Percentiles rank a stretch among this genome's conserved stretches.
phyloP scores from a whole-genome alignment of 2,888 invertebrate species.

The Malthinus seriepunctatus region DNA sequence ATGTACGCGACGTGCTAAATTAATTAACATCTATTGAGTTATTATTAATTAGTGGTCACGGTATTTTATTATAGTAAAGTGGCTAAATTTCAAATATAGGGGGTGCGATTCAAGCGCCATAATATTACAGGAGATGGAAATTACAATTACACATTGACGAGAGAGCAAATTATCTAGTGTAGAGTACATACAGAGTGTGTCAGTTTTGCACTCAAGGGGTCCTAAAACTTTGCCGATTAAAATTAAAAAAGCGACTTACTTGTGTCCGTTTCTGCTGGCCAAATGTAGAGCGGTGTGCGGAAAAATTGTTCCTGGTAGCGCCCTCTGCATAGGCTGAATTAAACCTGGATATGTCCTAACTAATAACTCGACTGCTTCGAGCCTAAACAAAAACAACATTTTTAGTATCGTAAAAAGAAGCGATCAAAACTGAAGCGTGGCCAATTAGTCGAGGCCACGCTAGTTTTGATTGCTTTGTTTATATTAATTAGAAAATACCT shows the following conservation, averaged over 20 bases:
- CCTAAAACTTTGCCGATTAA: too few relatives aligned
- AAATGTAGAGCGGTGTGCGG: conserved; percentile 89
- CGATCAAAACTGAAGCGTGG: background rate
- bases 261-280: conserved; percentile 91
- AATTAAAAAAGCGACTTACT: conserved; percentile 60
- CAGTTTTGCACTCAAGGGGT: too few relatives aligned
- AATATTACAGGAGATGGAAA: background rate
- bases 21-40: conserved; percentile 14
- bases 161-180: background rate
- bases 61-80: too few relatives aligned
- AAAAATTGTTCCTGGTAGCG: conserved; percentile 58
- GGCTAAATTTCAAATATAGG: too few relatives aligned
- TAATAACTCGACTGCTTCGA: conserved; percentile 86
- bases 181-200: too few relatives aligned
- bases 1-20: background rate
- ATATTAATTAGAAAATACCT: conserved; percentile 56
- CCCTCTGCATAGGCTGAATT: conserved; percentile 71
- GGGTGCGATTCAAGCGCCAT: too few relatives aligned
- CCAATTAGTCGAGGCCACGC: background rate
- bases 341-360: conserved; percentile 83
- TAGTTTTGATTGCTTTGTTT: background rate
- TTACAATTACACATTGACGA: background rate
- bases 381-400: conserved; percentile 54
- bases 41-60: conserved; percentile 15
- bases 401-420: background rate